phyloP scores from a whole-genome alignment of 2,113 vertebrate genomes.

The Chrysemys picta region DNA sequence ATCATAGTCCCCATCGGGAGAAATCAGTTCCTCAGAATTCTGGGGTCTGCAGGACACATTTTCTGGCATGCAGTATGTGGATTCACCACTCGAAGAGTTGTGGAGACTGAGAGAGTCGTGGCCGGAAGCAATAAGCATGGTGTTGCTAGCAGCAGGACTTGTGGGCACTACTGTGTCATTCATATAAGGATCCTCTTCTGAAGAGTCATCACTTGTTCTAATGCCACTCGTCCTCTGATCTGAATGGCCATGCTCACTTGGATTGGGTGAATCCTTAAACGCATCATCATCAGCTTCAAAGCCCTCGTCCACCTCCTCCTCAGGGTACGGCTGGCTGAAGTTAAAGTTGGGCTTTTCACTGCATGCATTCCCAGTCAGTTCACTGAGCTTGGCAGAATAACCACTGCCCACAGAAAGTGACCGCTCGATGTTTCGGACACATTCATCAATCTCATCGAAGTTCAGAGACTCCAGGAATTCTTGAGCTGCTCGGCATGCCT shows the following conservation, averaged over 20 bases:
- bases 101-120: constrained; percentile 74
- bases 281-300: constrained; percentile 94
- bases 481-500: constrained; percentile 94
- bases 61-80: constrained; percentile 84
- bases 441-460: constrained; percentile 97
- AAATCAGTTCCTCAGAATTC: constrained; percentile 83
- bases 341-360: constrained; percentile 82
- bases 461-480: constrained; percentile 96
- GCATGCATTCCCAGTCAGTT: constrained; percentile 17
- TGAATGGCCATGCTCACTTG: constrained; percentile 94
- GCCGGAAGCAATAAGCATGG: constrained; percentile 64
- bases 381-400: constrained; percentile 52
- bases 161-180: constrained; percentile 86
- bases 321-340: constrained; percentile 84
- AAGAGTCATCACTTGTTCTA: constrained; percentile 95
- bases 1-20: constrained; percentile 90
- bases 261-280: constrained; percentile 97
- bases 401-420: constrained; percentile 80
- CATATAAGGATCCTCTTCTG: constrained; percentile 96
- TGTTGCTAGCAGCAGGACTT: constrained; percentile 54
- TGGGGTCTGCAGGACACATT: constrained; percentile 77
- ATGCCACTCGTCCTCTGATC: constrained; percentile 98
- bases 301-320: constrained; percentile 96
- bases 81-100: constrained; percentile 82
- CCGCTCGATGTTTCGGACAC: constrained; percentile 93